Conservation (phyloP, 92 coral and sea anemone genomes). For the Palythoa grandis region DNA sequence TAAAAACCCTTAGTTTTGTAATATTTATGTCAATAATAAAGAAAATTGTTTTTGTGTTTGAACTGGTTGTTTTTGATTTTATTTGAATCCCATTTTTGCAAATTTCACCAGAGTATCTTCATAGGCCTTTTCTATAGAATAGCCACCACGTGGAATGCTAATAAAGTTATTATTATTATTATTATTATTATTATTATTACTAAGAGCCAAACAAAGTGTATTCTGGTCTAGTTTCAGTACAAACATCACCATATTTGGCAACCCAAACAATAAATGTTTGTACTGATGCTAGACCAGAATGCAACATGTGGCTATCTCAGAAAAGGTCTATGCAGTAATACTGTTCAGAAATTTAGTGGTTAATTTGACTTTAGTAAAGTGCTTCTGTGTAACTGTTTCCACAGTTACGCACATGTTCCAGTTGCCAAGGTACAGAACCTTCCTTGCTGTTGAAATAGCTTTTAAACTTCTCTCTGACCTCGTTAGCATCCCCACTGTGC, state of each 20-base stretch:
- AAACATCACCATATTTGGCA: no score
- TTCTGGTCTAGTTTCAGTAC: no score
- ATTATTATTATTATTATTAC: no score
- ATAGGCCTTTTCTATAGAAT: background rate
- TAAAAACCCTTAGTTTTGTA: conserved; percentile 6
- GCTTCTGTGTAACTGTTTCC: conserved; percentile 45
- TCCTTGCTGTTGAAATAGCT: conserved; percentile 22
- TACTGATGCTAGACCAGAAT: no score
- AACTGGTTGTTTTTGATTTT: conserved; percentile 27
- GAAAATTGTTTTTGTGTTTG: conserved; percentile 38
- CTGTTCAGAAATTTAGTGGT: conserved; percentile 4
- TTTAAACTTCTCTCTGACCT: conserved; percentile 3
- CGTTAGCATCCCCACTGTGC: background rate
- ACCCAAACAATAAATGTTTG: no score
- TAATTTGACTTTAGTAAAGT: conserved; percentile 41
- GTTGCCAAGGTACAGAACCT: conserved; percentile 23
- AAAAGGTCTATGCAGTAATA: background rate
- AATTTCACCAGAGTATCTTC: conserved; percentile 29
- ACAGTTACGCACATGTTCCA: conserved; percentile 24
- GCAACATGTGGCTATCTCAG: no score
- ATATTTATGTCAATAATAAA: conserved; percentile 38
- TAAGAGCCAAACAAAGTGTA: no score
- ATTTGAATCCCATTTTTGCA: conserved; percentile 34
- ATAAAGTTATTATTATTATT: no score
- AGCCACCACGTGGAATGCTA: no score